Base-by-base conservation (phyloP, 23 tunicate genomes). In the Trididemnum miniatum region DNA sequence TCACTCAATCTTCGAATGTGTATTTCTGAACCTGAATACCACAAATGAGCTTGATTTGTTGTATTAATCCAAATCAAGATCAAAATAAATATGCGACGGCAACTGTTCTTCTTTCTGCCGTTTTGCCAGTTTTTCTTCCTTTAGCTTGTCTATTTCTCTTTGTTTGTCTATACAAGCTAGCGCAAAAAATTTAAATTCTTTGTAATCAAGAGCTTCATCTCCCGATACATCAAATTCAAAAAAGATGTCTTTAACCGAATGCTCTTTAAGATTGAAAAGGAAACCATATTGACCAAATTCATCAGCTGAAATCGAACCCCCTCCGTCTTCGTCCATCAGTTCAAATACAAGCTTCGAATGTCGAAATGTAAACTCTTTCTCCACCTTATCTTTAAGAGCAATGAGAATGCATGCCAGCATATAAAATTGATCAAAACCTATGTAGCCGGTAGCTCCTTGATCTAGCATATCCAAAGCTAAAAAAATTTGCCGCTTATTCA, bases 271-370 rank as follows among this genome's bases (percentile, higher is more conserved):
- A 54, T 95, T 95, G 64, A 95, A 95, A 18, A 95, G 79, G 78
- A 95, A 95, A 28, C 98, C 98, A 71, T 89, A 90, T 60, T 89
- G 87, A 23, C 87, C 91, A 37, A 95, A 90, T 79, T 95, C 99
- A 22, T 88, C 89, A 31, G 99, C 99, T 3, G 99, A 95, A 40
- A 95, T 90, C 37, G 92, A 86, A 0, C 99, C 96, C 2, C 96
- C 96, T 4, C 93, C 96, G 37, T 95, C 99, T 80, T 95, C 99
- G 78, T 95, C 99, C 92, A 95, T 86, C 89, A 95, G 83, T 72
- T 90, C 94, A 79, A 95, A 95, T 4, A 95, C 99, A 0, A 95
- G 28, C 62, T 95, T 95, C 35, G 95, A 95, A 38, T 95, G 96
- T 4, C 96, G 96, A 83, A 90, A 90, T 26, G 87, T 89, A 64